phyloP scores from a whole-genome alignment of 2,888 invertebrate species.

The Apamea sordens region DNA sequence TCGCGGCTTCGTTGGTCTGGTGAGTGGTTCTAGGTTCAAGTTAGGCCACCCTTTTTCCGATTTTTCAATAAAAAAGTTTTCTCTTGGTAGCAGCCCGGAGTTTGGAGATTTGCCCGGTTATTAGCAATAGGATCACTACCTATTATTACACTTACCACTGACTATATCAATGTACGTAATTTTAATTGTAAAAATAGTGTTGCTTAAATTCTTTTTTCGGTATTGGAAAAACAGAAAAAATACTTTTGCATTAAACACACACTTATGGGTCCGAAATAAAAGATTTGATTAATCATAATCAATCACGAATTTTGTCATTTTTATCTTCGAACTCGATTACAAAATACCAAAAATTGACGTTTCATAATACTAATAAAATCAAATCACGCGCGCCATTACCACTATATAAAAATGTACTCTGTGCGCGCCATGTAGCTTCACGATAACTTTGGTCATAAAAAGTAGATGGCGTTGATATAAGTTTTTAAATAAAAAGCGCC shows the following conservation, averaged over 20 bases:
- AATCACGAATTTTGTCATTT: background rate
- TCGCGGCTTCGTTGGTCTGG: too few species aligned
- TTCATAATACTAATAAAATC: background rate
- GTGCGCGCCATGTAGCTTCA: background rate
- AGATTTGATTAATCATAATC: too few species aligned
- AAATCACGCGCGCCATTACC: background rate
- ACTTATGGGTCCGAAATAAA: too few species aligned
- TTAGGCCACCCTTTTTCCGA: background rate
- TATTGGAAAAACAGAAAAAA: background rate
- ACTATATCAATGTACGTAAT: too few species aligned
- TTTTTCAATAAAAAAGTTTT: background rate
- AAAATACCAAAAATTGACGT: background rate
- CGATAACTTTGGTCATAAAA: background rate
- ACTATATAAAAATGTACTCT: too few species aligned
- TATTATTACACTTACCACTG: background rate
- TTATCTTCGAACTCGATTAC: background rate
- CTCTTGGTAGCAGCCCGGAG: background rate
- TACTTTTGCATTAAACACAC: background rate
- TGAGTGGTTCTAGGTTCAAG: background rate
- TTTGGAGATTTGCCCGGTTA: background rate
- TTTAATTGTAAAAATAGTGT: background rate
- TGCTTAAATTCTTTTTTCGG: background rate
- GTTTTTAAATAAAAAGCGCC: background rate
- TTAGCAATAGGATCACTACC: background rate
- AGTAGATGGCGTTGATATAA: conserved; percentile 43